Evolutionary conservation across 2,113 vertebrate species (phyloP), one percentile per base, ranked within the genome.

Genomic region (rat (Rattus norvegicus)): DNA sequence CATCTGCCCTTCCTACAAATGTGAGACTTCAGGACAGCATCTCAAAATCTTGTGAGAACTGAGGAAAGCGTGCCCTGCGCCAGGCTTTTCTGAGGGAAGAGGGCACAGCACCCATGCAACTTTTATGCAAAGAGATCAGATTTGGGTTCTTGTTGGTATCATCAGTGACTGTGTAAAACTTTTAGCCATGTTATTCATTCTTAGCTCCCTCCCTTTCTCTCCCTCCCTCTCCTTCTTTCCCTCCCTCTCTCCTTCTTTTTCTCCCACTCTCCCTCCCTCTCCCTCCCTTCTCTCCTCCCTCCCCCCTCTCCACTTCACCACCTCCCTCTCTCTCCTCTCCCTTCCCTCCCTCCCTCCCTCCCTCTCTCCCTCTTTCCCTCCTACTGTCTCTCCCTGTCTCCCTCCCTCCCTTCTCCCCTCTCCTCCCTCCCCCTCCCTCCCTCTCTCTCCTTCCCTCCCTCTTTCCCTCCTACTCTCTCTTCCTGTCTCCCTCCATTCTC

Each of bases 191-290:
- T 43, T 14, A 47, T 73, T 77, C 70, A 26, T 75, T 69, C 70
- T 87, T 69, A 22, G 13, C 43, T 36, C 43, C 39, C 63, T 49
- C 43, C 17, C 8, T 67, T 10, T 9, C 28, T 36, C 43, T 2
- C 8, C 3, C 39, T 1, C 61, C 33, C 8, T 5, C 7, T 16
- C 16, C 10, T 9, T 28, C 11, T 0, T 5, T 22, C 43, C 6
- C 24, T 6, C 11, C 1, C 39, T 14, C 28, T 8, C 28, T 4
- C 6, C 33, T 26, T 11, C 63, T 30, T 10, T 4, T 11, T 10
- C 65, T 2, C 5, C 28, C 9, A 0, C 26, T 2, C 43, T 43
- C 43, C 43, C 43, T 43, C 43, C 43, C 43, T 75, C 54, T 8
- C 80, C n/a, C n/a, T n/a, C n/a, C n/a, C n/a, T n/a, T n/a, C n/a